Base-by-base conservation (phyloP, 2,888 invertebrate species). In the Gastracanthus pulcherrimus region DNA sequence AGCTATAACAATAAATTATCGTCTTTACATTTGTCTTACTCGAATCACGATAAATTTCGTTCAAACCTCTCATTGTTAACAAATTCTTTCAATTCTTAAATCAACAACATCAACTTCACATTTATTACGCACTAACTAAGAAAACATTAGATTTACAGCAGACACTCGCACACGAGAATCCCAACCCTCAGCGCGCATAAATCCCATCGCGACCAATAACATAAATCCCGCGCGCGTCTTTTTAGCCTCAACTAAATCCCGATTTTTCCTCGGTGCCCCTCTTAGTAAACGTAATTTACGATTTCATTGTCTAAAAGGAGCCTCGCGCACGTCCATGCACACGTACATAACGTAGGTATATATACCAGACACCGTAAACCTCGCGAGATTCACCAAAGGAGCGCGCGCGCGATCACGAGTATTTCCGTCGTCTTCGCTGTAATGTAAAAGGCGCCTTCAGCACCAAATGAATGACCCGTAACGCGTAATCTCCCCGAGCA, bases 251-350 rank as follows among this genome's bases (percentile, higher is more conserved):
- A n/a, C n/a, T 45, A 13, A 11, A 45, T n/a, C 62, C 19, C 19
- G 36, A 62, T 36, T 34, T 19, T 34, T 62, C 36, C n/a, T n/a
- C 36, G 11, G 13, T 58, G 11, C 29, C 9, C 29, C 26, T 29
- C 58, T 41, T 34, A 51, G 41, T 11, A 7, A 19, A 9, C 38
- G 69, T 75, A 80, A 80, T 80, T 80, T 80, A 80, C 80, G 80
- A 75, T 74, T 58, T 67, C 80, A 80, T 80, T 80, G 80, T 80
- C 72, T 51, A 31, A 19, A 48, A 36, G 36, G 4, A n/a, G n/a
- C 51, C 23, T 4, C 29, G 6, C 9, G 26, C 48, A 5, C 34
- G 23, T 31, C 29, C 1, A 48, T 4, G n/a, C n/a, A 7, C 48
- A 1, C n/a, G 4, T 45, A 45, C 11, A n/a, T 45, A 16, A 19